Percentiles rank a stretch among this genome's conserved stretches.
phyloP scores from a whole-genome alignment of 37 sponge, comb jelly and placozoan genomes.

The Geodia barretti region DNA sequence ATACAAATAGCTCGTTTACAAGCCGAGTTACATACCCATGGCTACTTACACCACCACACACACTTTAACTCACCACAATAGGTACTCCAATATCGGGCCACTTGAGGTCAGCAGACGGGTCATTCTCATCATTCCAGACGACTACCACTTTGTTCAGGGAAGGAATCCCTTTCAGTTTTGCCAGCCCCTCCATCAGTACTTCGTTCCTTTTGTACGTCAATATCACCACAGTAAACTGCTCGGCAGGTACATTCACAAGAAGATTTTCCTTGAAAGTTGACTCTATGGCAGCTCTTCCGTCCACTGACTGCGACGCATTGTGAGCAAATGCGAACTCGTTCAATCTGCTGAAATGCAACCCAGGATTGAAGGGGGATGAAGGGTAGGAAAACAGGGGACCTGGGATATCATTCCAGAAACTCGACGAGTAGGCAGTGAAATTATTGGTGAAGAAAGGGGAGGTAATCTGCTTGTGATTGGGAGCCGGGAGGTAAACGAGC shows the following conservation, averaged over 20 bases:
- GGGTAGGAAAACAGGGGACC: slow-evolving; percentile 69
- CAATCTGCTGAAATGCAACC: slow-evolving; percentile 41
- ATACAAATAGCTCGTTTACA: too few relatives aligned
- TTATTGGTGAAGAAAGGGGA: slow-evolving; percentile 22
- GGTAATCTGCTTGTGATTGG: neutral
- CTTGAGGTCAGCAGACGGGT: slow-evolving; percentile 15
- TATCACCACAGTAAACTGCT: slow-evolving; percentile 83
- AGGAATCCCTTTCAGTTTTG: slow-evolving; percentile 35
- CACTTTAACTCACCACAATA: slow-evolving; percentile 50
- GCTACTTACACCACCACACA: slow-evolving; percentile 13
- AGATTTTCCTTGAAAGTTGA: slow-evolving; percentile 59
- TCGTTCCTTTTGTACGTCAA: slow-evolving; percentile 74
- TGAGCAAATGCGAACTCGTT: neutral
- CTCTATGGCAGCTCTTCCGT: slow-evolving; percentile 64
- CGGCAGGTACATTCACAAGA: slow-evolving; percentile 75
- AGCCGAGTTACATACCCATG: too few relatives aligned
- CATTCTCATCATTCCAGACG: slow-evolving; percentile 81
- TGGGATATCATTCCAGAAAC: slow-evolving; percentile 67
- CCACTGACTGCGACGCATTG: too few relatives aligned
- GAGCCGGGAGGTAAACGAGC: neutral
- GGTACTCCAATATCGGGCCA: slow-evolving; percentile 72
- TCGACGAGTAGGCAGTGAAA: slow-evolving; percentile 22
- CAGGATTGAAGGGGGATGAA: slow-evolving; percentile 45
- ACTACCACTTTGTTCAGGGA: slow-evolving; percentile 77
- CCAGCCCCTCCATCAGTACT: slow-evolving; percentile 54